Evolutionary conservation across 1,140 invertebrate genomes (phyloP).

Genomic region (Maconellicoccus hirsutus): DNA sequence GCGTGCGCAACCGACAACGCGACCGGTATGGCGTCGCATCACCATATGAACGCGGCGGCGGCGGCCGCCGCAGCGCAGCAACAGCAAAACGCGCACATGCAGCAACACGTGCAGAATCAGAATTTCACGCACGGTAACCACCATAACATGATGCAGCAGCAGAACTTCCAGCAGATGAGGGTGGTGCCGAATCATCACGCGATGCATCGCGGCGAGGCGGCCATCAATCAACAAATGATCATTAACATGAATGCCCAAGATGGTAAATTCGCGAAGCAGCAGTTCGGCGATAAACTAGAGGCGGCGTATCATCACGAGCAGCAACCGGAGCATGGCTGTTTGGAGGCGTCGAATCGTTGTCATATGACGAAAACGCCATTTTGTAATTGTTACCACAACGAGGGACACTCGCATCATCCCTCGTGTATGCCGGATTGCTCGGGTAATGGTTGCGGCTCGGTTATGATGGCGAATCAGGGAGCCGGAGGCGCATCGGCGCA

Average conservation of each 20-base stretch:
- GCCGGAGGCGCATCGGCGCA: neutral
- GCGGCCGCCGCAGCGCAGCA: neutral
- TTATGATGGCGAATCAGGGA: neutral
- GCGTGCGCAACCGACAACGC: neutral
- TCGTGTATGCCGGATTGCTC: neutral
- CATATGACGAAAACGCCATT: neutral
- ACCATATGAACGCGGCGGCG: neutral
- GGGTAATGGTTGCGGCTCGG: neutral
- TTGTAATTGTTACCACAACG: slow-evolving; percentile 11
- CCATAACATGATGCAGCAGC: neutral
- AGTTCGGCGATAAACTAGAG: neutral
- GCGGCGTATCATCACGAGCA: neutral
- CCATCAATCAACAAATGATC: neutral
- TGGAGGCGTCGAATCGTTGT: neutral
- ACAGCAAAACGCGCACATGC: neutral
- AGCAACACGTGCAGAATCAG: neutral
- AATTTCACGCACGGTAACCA: too few relatives aligned
- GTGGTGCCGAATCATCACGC: neutral
- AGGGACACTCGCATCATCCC: neutral
- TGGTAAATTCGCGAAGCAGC: neutral
- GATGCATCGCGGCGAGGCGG: neutral
- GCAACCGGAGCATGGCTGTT: neutral
- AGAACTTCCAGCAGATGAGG: neutral
- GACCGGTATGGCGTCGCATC: neutral
- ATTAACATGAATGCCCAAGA: neutral